Conservation (phyloP, 2,113 vertebrate species). For the Oxyura jamaicensis region DNA sequence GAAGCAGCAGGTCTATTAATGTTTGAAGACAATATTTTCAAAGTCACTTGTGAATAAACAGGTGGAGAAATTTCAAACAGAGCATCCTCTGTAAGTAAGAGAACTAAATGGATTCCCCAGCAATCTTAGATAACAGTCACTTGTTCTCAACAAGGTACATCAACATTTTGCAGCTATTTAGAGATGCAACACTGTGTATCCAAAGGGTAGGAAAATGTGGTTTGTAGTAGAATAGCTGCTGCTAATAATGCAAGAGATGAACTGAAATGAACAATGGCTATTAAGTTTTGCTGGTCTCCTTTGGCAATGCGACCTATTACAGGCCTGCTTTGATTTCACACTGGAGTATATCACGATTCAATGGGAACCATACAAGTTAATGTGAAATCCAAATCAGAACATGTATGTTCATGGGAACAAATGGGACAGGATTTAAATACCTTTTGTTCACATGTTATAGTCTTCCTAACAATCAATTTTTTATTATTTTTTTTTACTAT, state of each 20-base stretch:
- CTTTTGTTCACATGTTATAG: not conserved
- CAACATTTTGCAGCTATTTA: constrained; percentile 2
- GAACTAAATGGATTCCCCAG: not conserved
- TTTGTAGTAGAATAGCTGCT: constrained; percentile 42
- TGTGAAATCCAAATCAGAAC: not conserved
- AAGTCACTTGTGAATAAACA: not conserved
- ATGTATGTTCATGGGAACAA: not conserved
- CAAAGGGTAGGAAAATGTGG: constrained; percentile 24
- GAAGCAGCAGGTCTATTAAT: not conserved
- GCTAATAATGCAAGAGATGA: constrained; percentile 38
- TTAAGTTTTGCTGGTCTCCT: not conserved
- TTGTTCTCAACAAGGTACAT: not conserved
- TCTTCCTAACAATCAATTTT: not conserved
- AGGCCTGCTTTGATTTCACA: constrained; percentile 40
- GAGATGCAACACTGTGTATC: not conserved
- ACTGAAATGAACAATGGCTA: constrained; percentile 43
- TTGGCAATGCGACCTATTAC: constrained; percentile 36
- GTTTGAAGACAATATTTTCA: not conserved
- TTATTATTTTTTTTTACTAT: too few relatives aligned
- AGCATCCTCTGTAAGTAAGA: not conserved
- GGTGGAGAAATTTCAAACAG: not conserved
- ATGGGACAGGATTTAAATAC: not conserved
- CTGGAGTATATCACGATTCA: not conserved
- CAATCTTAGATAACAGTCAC: not conserved
- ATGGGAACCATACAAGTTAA: not conserved